Conservation (phyloP, 1,140 invertebrate genomes). For the Ceratosolen solmsi region DNA sequence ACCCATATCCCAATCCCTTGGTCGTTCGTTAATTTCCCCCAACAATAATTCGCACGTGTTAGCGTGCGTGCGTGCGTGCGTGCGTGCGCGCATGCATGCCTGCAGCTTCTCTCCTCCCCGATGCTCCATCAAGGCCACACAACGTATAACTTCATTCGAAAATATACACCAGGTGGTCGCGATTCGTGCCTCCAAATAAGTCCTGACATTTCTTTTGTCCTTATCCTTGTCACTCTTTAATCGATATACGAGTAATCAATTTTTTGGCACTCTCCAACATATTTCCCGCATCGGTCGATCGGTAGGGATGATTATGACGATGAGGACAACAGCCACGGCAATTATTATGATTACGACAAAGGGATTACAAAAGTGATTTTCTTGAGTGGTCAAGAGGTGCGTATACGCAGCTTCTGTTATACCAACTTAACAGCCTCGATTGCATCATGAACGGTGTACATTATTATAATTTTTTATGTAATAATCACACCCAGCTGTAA, state of each 20-base stretch:
- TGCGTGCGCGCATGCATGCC: neutral
- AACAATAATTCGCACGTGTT: constrained; percentile 35
- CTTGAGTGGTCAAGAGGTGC: neutral
- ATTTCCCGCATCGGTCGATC: neutral
- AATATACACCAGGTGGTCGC: constrained; percentile 26
- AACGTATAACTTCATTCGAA: constrained; percentile 41
- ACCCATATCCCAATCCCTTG: neutral
- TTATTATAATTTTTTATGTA: neutral
- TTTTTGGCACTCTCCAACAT: constrained; percentile 30
- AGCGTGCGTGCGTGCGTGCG: no score
- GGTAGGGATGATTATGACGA: neutral
- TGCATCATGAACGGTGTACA: neutral
- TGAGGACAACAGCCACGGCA: neutral
- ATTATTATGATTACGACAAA: constrained; percentile 6
- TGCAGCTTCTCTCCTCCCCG: neutral
- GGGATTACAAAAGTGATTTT: neutral
- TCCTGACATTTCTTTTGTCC: neutral
- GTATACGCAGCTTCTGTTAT: neutral
- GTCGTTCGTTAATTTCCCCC: constrained; percentile 26
- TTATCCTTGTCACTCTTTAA: neutral
- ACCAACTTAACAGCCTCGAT: neutral
- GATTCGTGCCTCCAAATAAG: neutral
- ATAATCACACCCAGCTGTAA: neutral
- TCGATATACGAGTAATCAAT: constrained; percentile 34
- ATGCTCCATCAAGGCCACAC: constrained; percentile 12